Evolutionary conservation across 2,113 vertebrate species (phyloP).

Genomic region (Caloenas nicobarica): DNA sequence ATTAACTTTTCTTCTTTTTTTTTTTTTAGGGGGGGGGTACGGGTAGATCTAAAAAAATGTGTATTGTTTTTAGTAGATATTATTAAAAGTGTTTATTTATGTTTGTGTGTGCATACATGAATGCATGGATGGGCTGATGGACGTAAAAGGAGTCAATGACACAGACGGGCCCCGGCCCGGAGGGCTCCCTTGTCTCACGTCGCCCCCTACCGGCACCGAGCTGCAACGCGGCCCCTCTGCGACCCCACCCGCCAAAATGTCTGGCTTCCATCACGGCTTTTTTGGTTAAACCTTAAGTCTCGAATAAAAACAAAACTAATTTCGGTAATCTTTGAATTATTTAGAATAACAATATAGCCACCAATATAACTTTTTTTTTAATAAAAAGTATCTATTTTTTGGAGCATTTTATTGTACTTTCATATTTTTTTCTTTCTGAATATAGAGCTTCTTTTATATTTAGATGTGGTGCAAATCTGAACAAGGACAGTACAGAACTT

Average conservation of each 20-base stretch:
- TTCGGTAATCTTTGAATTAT: not conserved
- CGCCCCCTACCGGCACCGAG: not conserved
- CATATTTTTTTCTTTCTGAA: not conserved
- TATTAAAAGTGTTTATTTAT: not conserved
- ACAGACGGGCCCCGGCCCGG: rapidly evolving
- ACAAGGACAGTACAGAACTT: not conserved
- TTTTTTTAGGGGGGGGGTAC: rapidly evolving
- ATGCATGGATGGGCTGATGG: not conserved
- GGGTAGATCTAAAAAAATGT: not conserved
- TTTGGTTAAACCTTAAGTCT: not conserved
- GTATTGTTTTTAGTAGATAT: not conserved
- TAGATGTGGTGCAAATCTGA: not conserved
- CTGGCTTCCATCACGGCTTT: not conserved
- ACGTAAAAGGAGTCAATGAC: not conserved
- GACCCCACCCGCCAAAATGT: rapidly evolving
- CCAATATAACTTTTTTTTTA: not conserved
- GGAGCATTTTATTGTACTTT: rapidly evolving
- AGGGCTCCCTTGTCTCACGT: not conserved
- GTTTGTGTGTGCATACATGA: not conserved
- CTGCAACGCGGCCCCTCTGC: not conserved
- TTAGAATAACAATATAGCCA: not conserved
- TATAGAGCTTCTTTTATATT: not conserved
- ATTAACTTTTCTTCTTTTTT: not conserved
- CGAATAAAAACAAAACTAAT: not conserved
- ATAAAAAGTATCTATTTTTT: not conserved